phyloP scores from a whole-genome alignment of 2,797 vertebrate species.

The Lepus townsendii region DNA sequence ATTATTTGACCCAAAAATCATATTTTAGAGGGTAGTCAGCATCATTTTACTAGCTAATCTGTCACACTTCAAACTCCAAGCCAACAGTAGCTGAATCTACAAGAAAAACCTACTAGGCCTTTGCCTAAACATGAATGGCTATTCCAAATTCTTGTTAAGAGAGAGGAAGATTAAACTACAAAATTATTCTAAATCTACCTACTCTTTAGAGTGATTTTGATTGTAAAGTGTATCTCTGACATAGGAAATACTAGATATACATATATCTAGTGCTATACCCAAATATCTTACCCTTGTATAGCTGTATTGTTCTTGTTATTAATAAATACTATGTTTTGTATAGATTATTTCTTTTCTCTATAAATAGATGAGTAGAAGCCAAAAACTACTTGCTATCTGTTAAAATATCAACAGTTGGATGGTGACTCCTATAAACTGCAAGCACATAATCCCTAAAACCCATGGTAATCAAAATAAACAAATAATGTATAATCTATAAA shows the following conservation, averaged over 20 bases:
- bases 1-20: background rate
- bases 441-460: background rate
- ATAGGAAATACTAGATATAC: background rate
- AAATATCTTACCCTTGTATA: conserved; percentile 32
- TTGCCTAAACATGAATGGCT: background rate
- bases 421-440: conserved; percentile 62
- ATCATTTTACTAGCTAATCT: background rate
- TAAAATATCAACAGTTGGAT: conserved; percentile 72
- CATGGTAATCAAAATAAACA: background rate
- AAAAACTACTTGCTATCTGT: conserved; percentile 39
- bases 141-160: background rate
- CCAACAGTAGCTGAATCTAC: background rate
- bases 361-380: conserved; percentile 14
- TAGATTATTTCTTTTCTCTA: conserved; percentile 57
- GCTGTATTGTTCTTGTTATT: conserved; percentile 20
- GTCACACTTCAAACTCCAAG: background rate
- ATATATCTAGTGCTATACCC: background rate
- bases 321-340: conserved; percentile 34
- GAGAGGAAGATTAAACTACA: background rate
- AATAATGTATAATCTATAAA: background rate
- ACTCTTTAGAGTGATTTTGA: background rate
- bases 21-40: background rate
- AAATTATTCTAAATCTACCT: background rate
- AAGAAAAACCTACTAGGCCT: background rate
- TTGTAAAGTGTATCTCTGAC: conserved; percentile 27